Evolutionary conservation across 2,797 vertebrate species (phyloP).

Genomic region (Phrynocephalus vlangalii): DNA sequence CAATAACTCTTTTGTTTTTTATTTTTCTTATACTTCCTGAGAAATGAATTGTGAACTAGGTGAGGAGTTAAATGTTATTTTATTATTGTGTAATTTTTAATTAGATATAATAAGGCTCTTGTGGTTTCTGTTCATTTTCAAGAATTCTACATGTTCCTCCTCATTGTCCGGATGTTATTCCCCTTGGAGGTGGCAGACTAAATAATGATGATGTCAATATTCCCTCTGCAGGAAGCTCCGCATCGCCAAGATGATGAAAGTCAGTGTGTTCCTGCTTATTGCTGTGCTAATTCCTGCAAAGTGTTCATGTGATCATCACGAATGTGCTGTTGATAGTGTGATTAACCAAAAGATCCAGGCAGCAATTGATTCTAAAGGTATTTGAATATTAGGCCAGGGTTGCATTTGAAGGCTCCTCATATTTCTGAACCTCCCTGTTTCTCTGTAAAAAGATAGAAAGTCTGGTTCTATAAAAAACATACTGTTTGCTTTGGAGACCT

Average conservation of each 20-base stretch:
- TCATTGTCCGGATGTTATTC: not conserved
- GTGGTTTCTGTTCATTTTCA: not conserved
- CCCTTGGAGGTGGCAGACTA: not conserved
- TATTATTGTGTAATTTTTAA: not conserved
- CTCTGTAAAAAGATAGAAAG: not conserved
- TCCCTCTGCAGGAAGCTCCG: not conserved
- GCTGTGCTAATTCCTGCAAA: not conserved
- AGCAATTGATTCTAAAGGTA: not conserved
- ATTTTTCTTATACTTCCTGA: not conserved
- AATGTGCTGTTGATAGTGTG: slow-evolving; percentile 32
- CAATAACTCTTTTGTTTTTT: not conserved
- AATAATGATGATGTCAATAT: not conserved
- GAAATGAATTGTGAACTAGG: not conserved
- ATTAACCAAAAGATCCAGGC: slow-evolving; percentile 32
- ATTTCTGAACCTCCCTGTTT: not conserved
- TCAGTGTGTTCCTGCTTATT: not conserved
- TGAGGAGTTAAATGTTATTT: not conserved
- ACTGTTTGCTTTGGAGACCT: not conserved
- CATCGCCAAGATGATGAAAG: slow-evolving; percentile 5
- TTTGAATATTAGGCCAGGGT: not conserved
- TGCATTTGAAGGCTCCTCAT: not conserved
- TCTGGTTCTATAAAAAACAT: not conserved
- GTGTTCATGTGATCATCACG: not conserved
- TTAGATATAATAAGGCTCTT: not conserved
- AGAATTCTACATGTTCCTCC: not conserved